Evolutionary conservation across 2,797 vertebrate genomes (phyloP), one percentile per base, ranked within the genome.

Genomic region (Phalloptychus januarius): DNA sequence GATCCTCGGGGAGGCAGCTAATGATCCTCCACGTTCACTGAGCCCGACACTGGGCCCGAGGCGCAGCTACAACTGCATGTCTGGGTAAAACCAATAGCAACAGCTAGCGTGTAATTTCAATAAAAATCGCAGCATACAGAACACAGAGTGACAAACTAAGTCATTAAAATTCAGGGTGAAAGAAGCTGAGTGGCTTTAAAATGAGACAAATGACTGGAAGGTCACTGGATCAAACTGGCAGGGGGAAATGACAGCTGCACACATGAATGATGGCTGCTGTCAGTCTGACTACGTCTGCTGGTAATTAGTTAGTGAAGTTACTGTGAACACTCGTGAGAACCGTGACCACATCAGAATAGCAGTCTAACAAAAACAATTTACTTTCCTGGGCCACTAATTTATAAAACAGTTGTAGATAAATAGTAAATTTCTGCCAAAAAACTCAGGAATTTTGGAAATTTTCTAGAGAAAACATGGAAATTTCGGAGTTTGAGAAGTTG

Each of bases 21-120:
- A 88, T 87, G 86, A 86, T 78, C 5, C 40, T 85, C 84, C 85
- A 74, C 44, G 0, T 63, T 78, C 83, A 82, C 70, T 13, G 86
- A 82, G 83, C 50, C 72, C 74, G 79, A 81, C 83, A 48, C 79
- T 33, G 85, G 81, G 79, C 86, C 78, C 4, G 70, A n/a, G 77
- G 87, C 54, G 2, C 40, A 3, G 25, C 76, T 72, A 18, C 5
- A 0, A n/a, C 78, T 78, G 69, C 75, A 67, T 82, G 69, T 81
- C 75, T 38, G 70, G 2, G 4, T 69, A 85, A 75, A 70, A 79
- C n/a, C 28, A 1, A n/a, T 50, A 45, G 71, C 25, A 36, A 63
- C 48, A 63, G 76, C 31, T 7, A 69, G 69, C 42, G 0, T 61
- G 78, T 83, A 4, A 81, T 85, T 86, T 73, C 10, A 79, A 15